phyloP scores from a whole-genome alignment of 2,113 vertebrate species.

The Pseudolaguvia tuberculata region DNA sequence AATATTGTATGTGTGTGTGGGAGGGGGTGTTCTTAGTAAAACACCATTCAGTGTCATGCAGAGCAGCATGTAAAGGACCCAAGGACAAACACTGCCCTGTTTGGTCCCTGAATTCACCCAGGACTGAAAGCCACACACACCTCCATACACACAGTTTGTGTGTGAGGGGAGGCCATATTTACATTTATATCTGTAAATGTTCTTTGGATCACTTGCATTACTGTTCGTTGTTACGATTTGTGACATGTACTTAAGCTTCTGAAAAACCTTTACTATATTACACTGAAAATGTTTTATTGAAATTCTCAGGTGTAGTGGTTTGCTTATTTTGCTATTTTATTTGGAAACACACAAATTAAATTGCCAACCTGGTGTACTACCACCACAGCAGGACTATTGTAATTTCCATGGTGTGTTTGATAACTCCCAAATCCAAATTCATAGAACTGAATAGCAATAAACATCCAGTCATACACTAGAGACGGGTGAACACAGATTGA shows the following conservation, averaged over 20 bases:
- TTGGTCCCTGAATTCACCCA: conserved; percentile 16
- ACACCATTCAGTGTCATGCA: conserved; percentile 17
- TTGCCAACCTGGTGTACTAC: not conserved
- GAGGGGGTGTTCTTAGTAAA: conserved; percentile 4
- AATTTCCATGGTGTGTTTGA: not conserved
- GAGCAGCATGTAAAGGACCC: conserved; percentile 32
- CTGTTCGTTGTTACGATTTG: too few relatives aligned
- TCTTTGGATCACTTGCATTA: not conserved
- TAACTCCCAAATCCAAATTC: not conserved
- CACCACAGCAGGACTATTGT: not conserved
- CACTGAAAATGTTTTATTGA: not conserved
- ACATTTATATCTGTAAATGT: not conserved
- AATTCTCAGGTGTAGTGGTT: not conserved
- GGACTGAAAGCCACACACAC: conserved; percentile 2
- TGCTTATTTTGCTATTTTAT: not conserved
- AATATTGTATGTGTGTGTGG: not conserved
- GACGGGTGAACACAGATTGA: too few relatives aligned
- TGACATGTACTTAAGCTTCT: too few relatives aligned
- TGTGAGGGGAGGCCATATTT: not conserved
- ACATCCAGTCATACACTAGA: too few relatives aligned
- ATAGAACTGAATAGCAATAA: too few relatives aligned
- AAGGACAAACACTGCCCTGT: conserved; percentile 42
- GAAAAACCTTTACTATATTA: too few relatives aligned
- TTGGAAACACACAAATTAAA: not conserved
- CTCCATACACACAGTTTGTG: not conserved